These are phyloP conservation scores for Toxotes jaculatrix DNA, from an alignment of 2,113 vertebrate genomes.

Conservation along the genomic window DNA sequence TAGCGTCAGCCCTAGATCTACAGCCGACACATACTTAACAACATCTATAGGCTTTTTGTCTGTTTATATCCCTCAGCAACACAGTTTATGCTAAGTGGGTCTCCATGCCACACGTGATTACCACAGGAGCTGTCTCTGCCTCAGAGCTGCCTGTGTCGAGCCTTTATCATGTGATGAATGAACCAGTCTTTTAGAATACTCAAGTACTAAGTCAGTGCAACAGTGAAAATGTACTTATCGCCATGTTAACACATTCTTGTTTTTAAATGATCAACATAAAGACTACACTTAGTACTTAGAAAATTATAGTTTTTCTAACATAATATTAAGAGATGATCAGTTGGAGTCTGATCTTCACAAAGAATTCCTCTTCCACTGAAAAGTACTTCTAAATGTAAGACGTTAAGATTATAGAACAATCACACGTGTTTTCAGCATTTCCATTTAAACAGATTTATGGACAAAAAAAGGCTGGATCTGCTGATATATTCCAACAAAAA, in stretches of 20 bases:
- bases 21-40: neutral
- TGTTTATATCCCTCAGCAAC: conserved; percentile 2
- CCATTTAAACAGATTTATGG: neutral
- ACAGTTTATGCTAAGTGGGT: conserved; percentile 22
- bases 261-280: neutral
- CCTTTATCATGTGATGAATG: conserved; percentile 6
- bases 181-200: neutral
- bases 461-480: neutral
- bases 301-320: neutral
- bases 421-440: neutral
- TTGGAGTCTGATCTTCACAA: neutral
- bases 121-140: neutral
- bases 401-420: neutral
- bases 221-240: neutral
- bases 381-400: neutral
- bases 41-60: conserved; percentile 20
- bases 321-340: no score
- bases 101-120: conserved; percentile 31
- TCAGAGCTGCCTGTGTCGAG: conserved; percentile 1
- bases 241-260: neutral
- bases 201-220: neutral
- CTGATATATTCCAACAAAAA: neutral
- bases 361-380: neutral
- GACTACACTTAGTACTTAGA: neutral
- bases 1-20: neutral